Base-by-base conservation (phyloP, 2,113 vertebrate genomes). In the Podarcis cretensis region DNA sequence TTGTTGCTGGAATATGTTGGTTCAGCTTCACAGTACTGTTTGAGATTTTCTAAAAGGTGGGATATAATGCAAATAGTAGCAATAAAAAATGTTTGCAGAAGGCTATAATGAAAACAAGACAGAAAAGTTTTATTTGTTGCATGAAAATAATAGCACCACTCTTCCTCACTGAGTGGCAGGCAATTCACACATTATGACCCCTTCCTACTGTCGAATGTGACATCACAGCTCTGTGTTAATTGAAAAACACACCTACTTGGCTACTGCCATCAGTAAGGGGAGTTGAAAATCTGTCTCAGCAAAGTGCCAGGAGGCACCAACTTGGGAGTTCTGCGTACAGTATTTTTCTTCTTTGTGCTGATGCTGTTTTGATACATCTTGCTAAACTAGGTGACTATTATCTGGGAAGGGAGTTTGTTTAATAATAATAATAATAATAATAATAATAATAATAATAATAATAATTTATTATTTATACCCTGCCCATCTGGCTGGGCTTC, bases 321-420 rank as follows among this genome's bases (percentile, higher is more conserved):
- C 78, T 83, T 27, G 23, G 54, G 59, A 81, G 81, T 73, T 73
- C 43, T 9, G 13, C 2, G 5, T 2, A 4, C 35, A 35, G 35
- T 37, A 37, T 83, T 30, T 73, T 2, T 89, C 23, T 89, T 4
- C 21, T 92, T 40, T 7, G 30, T 66, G 86, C 81, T 68, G 27
- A 83, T 76, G 69, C 0, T 87, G 3, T n/a, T 3, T 84, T 84
- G 43, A 6, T 88, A 83, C 82, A 0, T 23, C 88, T 91, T 75
- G 43, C 1, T 8, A 76, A 87, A 87, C 85, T 80, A 86, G 10
- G 1, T 76, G 30, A 79, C 66, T 87, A 92, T 87, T 2, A 21
- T 75, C 80, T 89, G 66, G 21, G 2, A 90, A 86, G 81, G 21
- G 32, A 73, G 32, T 57, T 5, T 59, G 87, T 32, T 20, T 48